Percentiles rank a stretch among this genome's conserved stretches.
These are phyloP conservation scores for Aythya baeri DNA, from an alignment of 2,113 vertebrate species.

Conservation along the genomic window DNA sequence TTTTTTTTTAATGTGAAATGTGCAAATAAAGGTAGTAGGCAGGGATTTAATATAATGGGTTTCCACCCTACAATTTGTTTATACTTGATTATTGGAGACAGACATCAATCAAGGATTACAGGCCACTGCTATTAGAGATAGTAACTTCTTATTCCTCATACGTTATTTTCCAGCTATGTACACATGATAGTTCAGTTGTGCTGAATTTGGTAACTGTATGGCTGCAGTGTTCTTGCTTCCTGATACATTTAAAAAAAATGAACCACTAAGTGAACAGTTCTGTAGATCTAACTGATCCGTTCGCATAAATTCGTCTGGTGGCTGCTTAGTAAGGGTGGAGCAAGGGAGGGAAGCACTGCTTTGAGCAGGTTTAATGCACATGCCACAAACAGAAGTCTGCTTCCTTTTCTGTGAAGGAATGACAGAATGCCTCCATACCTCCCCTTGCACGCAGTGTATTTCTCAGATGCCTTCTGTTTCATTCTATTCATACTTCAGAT, in stretches of 20 bases:
- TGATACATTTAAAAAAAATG: not conserved
- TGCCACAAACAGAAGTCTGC: not conserved
- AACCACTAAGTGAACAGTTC: not conserved
- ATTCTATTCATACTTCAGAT: not conserved
- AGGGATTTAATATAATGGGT: not conserved
- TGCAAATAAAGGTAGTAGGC: not conserved
- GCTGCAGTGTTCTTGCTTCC: not conserved
- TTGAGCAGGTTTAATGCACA: not conserved
- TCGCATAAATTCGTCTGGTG: not conserved
- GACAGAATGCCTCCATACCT: not conserved
- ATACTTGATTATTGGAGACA: not conserved
- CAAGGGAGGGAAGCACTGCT: not conserved
- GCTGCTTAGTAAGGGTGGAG: not conserved
- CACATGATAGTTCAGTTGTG: not conserved
- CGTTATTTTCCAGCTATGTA: not conserved
- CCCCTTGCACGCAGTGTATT: not conserved
- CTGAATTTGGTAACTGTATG: not conserved
- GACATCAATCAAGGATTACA: not conserved
- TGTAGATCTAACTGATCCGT: not conserved
- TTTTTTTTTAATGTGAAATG: not conserved
- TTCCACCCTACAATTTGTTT: not conserved
- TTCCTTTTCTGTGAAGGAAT: not conserved
- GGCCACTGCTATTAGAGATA: not conserved
- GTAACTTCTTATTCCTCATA: not conserved
- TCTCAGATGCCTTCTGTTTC: not conserved